Percentiles rank a stretch among this genome's conserved stretches.
These are phyloP conservation scores for Megaptera novaeangliae DNA, from an alignment of 2,113 vertebrate genomes.

Conservation along the genomic window DNA sequence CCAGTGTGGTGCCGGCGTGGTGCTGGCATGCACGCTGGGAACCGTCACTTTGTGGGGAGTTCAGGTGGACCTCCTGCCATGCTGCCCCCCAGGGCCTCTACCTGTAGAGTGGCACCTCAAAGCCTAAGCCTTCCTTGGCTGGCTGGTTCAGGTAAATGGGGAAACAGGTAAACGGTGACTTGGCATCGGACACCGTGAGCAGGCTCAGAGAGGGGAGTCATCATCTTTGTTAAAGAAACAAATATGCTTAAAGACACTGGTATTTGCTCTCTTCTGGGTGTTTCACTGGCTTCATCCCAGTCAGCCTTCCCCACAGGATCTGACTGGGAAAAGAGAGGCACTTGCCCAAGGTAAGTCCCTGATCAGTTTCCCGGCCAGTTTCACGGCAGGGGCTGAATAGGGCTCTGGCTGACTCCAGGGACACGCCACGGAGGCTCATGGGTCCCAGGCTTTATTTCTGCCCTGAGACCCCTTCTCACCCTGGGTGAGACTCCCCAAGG, in stretches of 20 bases:
- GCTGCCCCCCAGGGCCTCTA: background rate
- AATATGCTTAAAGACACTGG: accelerated
- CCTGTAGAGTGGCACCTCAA: background rate
- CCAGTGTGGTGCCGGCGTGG: accelerated
- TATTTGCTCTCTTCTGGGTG: accelerated
- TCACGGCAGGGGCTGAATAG: background rate
- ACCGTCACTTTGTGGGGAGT: accelerated
- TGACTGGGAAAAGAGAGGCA: background rate
- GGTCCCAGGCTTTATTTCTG: background rate
- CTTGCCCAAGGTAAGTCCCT: background rate
- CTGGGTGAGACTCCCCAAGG: background rate
- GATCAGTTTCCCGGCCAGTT: background rate
- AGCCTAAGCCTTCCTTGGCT: background rate
- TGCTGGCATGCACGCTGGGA: accelerated
- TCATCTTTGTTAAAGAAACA: background rate
- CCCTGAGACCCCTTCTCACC: background rate
- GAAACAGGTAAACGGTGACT: background rate
- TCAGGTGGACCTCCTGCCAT: background rate
- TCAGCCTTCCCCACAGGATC: accelerated
- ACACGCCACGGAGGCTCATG: accelerated
- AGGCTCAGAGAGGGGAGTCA: background rate
- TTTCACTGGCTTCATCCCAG: accelerated
- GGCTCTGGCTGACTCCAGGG: background rate
- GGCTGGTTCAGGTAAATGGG: accelerated
- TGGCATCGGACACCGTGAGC: background rate